phyloP scores from a whole-genome alignment of 2,797 vertebrate genomes.

The Enteromius treurensis region DNA sequence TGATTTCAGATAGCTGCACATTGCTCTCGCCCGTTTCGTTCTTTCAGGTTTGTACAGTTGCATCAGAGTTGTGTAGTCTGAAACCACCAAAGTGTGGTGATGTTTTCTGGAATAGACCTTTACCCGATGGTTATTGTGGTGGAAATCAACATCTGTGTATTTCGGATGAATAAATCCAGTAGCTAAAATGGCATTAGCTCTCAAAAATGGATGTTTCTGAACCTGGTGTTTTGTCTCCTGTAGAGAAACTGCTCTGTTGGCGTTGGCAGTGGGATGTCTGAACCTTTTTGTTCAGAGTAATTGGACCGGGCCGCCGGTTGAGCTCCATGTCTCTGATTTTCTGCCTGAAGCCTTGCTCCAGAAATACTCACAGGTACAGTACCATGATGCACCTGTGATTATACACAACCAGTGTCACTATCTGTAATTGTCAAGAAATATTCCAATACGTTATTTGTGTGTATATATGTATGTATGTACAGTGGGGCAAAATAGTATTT shows the following conservation, averaged over 20 bases:
- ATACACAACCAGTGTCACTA: background rate
- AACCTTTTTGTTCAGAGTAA: slow-evolving; percentile 93
- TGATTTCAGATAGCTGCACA: background rate
- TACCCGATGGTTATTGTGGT: background rate
- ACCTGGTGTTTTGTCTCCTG: slow-evolving; percentile 27
- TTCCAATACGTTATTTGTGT: background rate
- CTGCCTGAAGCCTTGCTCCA: slow-evolving; percentile 79
- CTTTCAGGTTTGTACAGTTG: background rate
- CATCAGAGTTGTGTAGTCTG: background rate
- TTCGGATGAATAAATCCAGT: background rate
- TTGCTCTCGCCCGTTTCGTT: slow-evolving; percentile 2
- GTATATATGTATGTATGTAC: too few species aligned
- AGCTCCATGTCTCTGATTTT: slow-evolving; percentile 77
- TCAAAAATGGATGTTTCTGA: background rate
- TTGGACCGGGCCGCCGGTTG: slow-evolving; percentile 90
- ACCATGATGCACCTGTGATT: slow-evolving; percentile 31
- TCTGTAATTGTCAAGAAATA: background rate
- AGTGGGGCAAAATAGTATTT: too few species aligned
- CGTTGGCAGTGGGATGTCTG: slow-evolving; percentile 86
- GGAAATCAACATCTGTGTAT: background rate
- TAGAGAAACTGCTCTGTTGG: slow-evolving; percentile 85
- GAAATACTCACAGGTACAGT: slow-evolving; percentile 78
- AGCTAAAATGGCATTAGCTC: background rate
- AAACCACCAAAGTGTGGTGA: background rate
- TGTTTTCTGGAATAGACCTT: background rate